Evolutionary conservation across 92 coral and sea anemone species (phyloP), one percentile per base, ranked within the genome.

Genomic region (Metridium senile): DNA sequence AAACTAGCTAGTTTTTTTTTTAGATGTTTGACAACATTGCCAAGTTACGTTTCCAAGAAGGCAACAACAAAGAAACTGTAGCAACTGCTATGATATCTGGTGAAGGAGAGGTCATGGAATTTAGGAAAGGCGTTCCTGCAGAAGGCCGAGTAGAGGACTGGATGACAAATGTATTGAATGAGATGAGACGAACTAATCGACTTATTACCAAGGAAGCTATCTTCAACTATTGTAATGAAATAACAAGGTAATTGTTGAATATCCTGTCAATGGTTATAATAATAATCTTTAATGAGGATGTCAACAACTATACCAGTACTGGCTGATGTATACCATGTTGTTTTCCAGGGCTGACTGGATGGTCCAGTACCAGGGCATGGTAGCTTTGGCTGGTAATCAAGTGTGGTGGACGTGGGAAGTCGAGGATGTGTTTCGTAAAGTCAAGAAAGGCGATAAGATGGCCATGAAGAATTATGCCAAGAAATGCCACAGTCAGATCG

Each of bases 401-500:
- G 98, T 94, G 2, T 94, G 98, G 98, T 94, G 98, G 98, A 94
- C 98, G 0, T 94, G 98, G 98, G 98, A 94, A 28, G 98, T 94
- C 7, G 98, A 94, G 80, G 98, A 94, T 70, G 97, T 92, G 66
- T 94, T 94, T 82, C 89, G 86, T 46, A 94, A 94, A 77, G 98
- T 94, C 64, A 94, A 94, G 83, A 94, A 91, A 75, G 98, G 98
- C 32, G 98, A 94, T 85, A 94, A 94, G 70, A 94, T 94, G 98
- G 98, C 94, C 54, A 91, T 94, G 98, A 94, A 94, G 85, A 89
- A 91, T 78, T 92, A 92, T 70, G 98, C 98, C 65, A 92, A 69
- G 86, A 94, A 89, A 71, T 93, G 94, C 89, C 98, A 94, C 89
- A 85, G 85, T 27, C 98, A 94, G 76, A 94, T 94, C 65, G 84